Evolutionary conservation across 2,888 invertebrate species (phyloP).

Genomic region (Harpalus rubripes): DNA sequence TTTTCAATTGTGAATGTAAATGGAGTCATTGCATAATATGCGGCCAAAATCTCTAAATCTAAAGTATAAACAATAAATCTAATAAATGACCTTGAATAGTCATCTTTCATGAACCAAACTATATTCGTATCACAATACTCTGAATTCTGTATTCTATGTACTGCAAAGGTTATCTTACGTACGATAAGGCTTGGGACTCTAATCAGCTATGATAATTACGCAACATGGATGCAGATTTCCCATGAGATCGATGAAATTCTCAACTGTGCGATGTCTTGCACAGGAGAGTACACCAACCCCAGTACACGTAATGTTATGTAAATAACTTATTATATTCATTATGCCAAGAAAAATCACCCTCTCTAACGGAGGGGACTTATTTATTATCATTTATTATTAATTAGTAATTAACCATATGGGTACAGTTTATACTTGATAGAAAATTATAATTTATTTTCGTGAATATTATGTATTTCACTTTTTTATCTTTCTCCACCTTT

Average conservation of each 20-base stretch:
- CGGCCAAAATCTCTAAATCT: no score
- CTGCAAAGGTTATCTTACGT: constrained; percentile 13
- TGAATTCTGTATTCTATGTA: neutral
- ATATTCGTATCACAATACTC: neutral
- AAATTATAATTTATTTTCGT: no score
- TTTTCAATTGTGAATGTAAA: no score
- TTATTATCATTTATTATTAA: neutral
- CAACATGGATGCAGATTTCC: constrained; percentile 47
- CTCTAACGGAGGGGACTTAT: neutral
- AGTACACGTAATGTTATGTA: neutral
- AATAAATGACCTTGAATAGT: no score
- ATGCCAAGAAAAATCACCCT: neutral
- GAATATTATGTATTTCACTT: no score
- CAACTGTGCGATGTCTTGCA: neutral
- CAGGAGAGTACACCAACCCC: neutral
- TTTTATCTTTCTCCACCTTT: no score
- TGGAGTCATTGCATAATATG: no score
- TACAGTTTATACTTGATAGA: neutral
- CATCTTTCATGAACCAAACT: no score
- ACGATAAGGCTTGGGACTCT: constrained; percentile 22
- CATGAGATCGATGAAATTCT: constrained; percentile 47
- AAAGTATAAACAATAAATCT: no score
- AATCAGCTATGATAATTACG: constrained; percentile 54
- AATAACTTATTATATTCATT: constrained; percentile 1
- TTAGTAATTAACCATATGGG: neutral